Conservation (phyloP, 2,113 vertebrate genomes). For the Ia io region DNA sequence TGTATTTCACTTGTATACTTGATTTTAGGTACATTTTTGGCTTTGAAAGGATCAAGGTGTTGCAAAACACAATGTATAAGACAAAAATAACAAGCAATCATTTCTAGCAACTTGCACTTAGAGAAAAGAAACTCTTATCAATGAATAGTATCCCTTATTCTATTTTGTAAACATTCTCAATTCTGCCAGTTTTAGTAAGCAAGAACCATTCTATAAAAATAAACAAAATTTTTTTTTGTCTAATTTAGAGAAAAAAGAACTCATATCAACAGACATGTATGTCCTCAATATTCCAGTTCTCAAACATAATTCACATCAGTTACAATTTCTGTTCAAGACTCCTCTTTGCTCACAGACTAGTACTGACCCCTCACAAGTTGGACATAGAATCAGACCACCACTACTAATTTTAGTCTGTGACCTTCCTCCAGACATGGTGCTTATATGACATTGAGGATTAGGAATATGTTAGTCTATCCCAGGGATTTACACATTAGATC, state of each 20-base stretch:
- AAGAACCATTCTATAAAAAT: neutral
- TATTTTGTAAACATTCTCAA: neutral
- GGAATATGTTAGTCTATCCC: neutral
- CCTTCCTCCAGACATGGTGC: neutral
- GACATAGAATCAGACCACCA: neutral
- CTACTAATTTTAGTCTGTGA: neutral
- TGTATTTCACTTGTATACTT: neutral
- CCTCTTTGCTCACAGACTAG: neutral
- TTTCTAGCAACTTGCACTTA: neutral
- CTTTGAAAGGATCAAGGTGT: neutral
- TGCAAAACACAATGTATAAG: neutral
- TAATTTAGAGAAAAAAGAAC: neutral
- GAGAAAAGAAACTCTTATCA: neutral
- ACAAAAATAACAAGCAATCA: neutral
- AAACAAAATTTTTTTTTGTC: neutral
- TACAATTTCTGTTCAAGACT: neutral
- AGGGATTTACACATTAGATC: neutral
- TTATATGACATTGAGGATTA: neutral
- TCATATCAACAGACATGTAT: neutral
- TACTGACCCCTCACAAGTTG: neutral
- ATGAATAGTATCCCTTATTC: neutral
- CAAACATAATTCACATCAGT: neutral
- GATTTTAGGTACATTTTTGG: neutral
- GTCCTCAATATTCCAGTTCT: neutral
- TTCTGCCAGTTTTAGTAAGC: neutral